Evolutionary conservation across 2,113 vertebrate species (phyloP).

Genomic region (Lophius piscatorius): DNA sequence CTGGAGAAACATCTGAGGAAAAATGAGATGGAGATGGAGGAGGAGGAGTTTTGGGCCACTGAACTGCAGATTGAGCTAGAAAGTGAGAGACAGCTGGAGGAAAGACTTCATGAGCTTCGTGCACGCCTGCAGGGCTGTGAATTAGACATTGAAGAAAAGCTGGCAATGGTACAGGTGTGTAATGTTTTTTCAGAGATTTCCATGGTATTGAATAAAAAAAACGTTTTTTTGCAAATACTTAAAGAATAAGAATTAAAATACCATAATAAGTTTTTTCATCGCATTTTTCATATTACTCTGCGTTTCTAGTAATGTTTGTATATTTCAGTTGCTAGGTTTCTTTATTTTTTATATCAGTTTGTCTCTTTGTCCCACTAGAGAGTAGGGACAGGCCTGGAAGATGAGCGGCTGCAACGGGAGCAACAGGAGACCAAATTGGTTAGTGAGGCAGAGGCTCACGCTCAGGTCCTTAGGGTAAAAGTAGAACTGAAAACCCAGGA

Average conservation of each 20-base stretch:
- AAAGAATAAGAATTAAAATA: no score
- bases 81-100: conserved; percentile 94
- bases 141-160: conserved; percentile 85
- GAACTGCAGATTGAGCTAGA: conserved; percentile 96
- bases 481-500: conserved; percentile 91
- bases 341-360: background rate
- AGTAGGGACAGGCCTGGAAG: conserved; percentile 89
- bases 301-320: no score
- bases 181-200: conserved; percentile 14
- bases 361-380: conserved; percentile 39
- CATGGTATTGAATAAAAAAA: background rate
- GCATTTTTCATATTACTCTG: no score
- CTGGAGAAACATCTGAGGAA: conserved; percentile 92
- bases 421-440: conserved; percentile 88
- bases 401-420: conserved; percentile 89
- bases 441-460: conserved; percentile 90
- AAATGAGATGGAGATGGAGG: conserved; percentile 94
- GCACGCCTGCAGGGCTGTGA: conserved; percentile 88
- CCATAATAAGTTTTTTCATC: no score
- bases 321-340: background rate
- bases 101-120: conserved; percentile 89
- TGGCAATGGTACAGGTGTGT: conserved; percentile 84
- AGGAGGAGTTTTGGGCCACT: conserved; percentile 97
- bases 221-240: background rate
- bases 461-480: conserved; percentile 88